phyloP scores from a whole-genome alignment of 30 jellyfish, hydroid and myxozoan species.

The Aurelia aurita complex sp. Pacific region DNA sequence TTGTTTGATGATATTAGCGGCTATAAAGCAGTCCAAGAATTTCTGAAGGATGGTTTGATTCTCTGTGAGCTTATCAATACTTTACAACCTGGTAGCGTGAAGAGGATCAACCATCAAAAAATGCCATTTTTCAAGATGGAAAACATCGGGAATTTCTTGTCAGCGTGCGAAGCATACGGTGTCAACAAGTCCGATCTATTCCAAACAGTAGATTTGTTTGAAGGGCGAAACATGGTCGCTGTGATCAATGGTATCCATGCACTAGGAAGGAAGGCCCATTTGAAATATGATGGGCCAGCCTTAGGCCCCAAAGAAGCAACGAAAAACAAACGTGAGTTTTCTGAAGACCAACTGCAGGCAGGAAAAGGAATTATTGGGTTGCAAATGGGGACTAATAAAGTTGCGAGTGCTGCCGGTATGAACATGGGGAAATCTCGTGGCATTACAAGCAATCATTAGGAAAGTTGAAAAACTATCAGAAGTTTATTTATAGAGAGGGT shows the following conservation, averaged over 20 bases:
- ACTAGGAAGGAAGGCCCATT: constrained; percentile 89
- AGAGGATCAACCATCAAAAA: constrained; percentile 77
- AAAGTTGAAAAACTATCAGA: too few species aligned
- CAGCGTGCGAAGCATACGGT: constrained; percentile 80
- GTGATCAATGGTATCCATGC: constrained; percentile 90
- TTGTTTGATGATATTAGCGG: constrained; percentile 71
- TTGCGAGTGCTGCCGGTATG: constrained; percentile 91
- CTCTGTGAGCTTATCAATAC: constrained; percentile 72
- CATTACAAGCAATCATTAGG: constrained; percentile 37
- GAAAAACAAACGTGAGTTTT: constrained; percentile 73
- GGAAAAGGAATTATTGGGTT: constrained; percentile 88
- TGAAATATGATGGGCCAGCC: constrained; percentile 78
- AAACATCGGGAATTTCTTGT: constrained; percentile 85
- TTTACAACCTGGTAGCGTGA: constrained; percentile 82
- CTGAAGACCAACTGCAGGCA: constrained; percentile 86
- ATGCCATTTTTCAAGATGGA: constrained; percentile 98
- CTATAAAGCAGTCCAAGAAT: constrained; percentile 54
- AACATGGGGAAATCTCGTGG: constrained; percentile 89
- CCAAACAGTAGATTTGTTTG: constrained; percentile 98
- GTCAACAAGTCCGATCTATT: constrained; percentile 66
- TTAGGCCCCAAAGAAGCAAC: constrained; percentile 95
- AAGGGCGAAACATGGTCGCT: constrained; percentile 81
- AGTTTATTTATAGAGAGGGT: too few species aligned
- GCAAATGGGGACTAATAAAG: constrained; percentile 95
- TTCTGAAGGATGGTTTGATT: constrained; percentile 82